Evolutionary conservation across 2,113 vertebrate species (phyloP).

Genomic region (Paradoxurus hermaphroditus): DNA sequence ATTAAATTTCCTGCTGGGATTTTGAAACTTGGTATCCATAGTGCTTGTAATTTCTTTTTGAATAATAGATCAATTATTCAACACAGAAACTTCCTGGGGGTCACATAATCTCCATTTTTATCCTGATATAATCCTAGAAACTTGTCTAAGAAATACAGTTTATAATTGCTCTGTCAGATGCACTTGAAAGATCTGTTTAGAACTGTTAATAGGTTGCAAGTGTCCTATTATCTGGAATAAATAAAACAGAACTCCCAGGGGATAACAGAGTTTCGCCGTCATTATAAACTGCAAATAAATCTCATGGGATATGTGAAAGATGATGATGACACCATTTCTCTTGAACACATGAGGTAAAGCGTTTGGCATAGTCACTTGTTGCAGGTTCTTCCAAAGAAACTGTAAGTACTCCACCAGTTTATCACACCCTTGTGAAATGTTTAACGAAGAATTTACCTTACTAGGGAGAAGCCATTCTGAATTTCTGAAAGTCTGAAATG

Average conservation of each 20-base stretch:
- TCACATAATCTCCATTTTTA: neutral
- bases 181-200: conserved; percentile 16
- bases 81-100: neutral
- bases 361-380: neutral
- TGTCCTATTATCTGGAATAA: neutral
- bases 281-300: neutral
- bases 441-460: neutral
- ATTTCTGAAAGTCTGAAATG: neutral
- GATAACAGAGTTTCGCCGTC: neutral
- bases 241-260: neutral
- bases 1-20: neutral
- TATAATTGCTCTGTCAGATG: neutral
- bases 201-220: conserved; percentile 7
- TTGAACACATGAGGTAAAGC: neutral
- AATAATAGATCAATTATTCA: neutral
- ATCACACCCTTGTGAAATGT: neutral
- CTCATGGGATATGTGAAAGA: neutral
- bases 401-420: neutral
- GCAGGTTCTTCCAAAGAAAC: neutral
- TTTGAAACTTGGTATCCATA: neutral
- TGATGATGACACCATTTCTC: neutral
- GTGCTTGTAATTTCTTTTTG: neutral
- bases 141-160: neutral
- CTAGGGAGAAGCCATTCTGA: neutral
- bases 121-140: neutral